These are phyloP conservation scores for Acipenser oxyrinchus DNA, from an alignment of 2,797 vertebrate species.

Conservation along the genomic window DNA sequence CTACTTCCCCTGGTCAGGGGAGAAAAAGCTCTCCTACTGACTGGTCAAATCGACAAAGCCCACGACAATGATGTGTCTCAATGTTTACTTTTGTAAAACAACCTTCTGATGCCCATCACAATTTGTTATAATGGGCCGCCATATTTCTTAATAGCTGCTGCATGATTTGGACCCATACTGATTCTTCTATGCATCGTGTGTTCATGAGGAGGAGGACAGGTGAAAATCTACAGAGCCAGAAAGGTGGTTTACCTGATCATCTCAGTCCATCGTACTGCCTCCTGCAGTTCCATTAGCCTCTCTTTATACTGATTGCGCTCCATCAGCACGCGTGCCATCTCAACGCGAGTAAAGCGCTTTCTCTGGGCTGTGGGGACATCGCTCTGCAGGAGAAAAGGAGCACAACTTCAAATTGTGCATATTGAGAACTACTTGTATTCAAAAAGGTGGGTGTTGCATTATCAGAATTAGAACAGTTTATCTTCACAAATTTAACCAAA, in stretches of 20 bases:
- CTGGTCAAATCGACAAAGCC: too few relatives aligned
- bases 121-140: not conserved
- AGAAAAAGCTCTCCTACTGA: too few relatives aligned
- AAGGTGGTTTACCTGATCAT: constrained; percentile 68
- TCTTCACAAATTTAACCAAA: too few relatives aligned
- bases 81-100: too few relatives aligned
- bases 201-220: not conserved
- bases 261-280: constrained; percentile 84
- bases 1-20: too few relatives aligned
- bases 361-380: constrained; percentile 81
- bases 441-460: too few relatives aligned
- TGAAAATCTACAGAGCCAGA: not conserved
- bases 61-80: too few relatives aligned
- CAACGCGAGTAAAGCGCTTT: constrained; percentile 78
- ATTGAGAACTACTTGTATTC: not conserved
- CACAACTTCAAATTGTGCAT: too few relatives aligned
- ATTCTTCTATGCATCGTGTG: too few relatives aligned
- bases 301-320: constrained; percentile 87
- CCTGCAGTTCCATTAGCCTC: constrained; percentile 82
- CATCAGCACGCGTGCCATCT: constrained; percentile 85
- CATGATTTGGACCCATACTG: not conserved
- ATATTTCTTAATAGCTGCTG: not conserved
- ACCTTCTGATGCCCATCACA: too few relatives aligned
- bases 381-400: constrained; percentile 47
- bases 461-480: too few relatives aligned